Conservation (phyloP, 2,113 vertebrate species). For the Chlamydotis undulata region DNA sequence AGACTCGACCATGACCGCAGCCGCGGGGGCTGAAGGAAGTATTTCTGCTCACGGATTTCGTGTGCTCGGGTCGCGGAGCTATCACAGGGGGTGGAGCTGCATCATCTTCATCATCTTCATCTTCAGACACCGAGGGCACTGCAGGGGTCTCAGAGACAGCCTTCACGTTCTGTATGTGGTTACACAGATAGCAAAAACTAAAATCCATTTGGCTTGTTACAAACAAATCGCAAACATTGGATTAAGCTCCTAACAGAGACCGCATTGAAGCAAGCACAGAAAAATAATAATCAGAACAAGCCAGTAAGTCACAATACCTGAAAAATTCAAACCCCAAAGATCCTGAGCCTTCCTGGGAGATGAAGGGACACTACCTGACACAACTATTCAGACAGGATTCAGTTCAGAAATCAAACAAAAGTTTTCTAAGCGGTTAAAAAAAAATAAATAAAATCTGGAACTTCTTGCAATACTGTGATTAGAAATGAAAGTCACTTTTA, state of each 20-base stretch:
- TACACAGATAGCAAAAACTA: background rate
- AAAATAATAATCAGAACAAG: background rate
- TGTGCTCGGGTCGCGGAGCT: slow-evolving; percentile 93
- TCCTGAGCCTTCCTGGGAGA: background rate
- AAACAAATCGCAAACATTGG: background rate
- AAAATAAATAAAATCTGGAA: background rate
- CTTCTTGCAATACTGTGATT: background rate
- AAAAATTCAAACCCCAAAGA: background rate
- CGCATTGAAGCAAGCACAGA: background rate
- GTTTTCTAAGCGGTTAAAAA: background rate
- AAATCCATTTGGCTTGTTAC: fast-evolving
- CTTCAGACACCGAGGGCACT: slow-evolving; percentile 90
- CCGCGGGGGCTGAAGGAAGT: background rate
- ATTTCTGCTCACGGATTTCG: slow-evolving; percentile 89
- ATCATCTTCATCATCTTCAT: slow-evolving; percentile 90
- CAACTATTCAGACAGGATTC: background rate
- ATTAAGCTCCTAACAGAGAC: background rate
- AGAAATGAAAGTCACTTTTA: background rate
- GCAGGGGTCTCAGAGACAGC: slow-evolving; percentile 88
- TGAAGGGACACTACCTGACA: background rate
- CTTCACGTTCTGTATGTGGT: slow-evolving; percentile 82
- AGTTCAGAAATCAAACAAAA: too few relatives aligned
- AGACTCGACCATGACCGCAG: background rate
- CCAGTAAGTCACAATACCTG: background rate
- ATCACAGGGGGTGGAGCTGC: slow-evolving; percentile 89